These are phyloP conservation scores for Malacosoma neustria DNA, from an alignment of 2,888 invertebrate genomes.

Conservation along the genomic window DNA sequence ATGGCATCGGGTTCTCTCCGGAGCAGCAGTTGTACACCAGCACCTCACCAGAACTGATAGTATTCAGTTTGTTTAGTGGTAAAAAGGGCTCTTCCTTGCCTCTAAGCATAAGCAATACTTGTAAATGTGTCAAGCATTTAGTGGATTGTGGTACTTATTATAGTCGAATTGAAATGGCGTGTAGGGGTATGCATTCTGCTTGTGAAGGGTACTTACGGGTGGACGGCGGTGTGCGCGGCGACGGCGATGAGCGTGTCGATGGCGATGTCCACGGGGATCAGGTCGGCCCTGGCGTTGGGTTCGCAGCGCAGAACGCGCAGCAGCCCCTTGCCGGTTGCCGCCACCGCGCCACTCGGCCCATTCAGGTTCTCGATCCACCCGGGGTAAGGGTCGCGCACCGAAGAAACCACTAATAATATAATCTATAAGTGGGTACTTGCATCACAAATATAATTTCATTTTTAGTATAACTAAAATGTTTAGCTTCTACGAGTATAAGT, in stretches of 20 bases:
- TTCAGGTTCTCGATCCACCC: slow-evolving; percentile 97
- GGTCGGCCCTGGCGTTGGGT: slow-evolving; percentile 76
- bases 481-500: no score
- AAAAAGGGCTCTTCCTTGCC: no score
- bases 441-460: no score
- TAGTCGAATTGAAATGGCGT: slow-evolving; percentile 18
- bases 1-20: slow-evolving; percentile 81
- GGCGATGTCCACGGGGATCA: slow-evolving; percentile 87
- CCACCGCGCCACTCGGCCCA: slow-evolving; percentile 86
- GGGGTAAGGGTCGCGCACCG: slow-evolving; percentile 76
- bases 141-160: slow-evolving; percentile 88
- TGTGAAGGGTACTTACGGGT: slow-evolving; percentile 61
- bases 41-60: slow-evolving; percentile 34
- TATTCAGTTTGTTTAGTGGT: no score
- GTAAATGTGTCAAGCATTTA: slow-evolving; percentile 82
- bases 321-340: slow-evolving; percentile 82
- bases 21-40: slow-evolving; percentile 87
- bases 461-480: no score
- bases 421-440: no score
- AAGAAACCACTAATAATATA: slow-evolving; percentile 82
- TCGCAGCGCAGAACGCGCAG: slow-evolving; percentile 78
- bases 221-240: slow-evolving; percentile 80
- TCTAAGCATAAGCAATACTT: slow-evolving; percentile 79
- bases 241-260: slow-evolving; percentile 84
- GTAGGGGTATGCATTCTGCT: no score